Percentiles rank a stretch among this genome's conserved stretches.
phyloP scores from a whole-genome alignment of 2,888 invertebrate species.

The Patella caerulea region DNA sequence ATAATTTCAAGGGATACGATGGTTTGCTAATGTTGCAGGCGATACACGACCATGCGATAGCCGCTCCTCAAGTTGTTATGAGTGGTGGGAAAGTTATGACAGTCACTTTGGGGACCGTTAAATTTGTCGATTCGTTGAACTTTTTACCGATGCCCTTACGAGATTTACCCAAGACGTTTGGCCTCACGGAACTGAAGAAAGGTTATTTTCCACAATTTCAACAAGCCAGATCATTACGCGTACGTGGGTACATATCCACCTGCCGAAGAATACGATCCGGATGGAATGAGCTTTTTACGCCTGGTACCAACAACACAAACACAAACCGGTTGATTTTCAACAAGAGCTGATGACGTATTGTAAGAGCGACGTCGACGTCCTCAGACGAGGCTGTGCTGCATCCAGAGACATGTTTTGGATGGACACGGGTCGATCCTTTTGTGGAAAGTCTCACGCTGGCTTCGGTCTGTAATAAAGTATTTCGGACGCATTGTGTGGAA shows the following conservation, averaged over 20 bases:
- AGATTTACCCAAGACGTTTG: background rate
- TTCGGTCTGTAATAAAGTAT: background rate
- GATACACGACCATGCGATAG: too few relatives aligned
- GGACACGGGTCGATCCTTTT: background rate
- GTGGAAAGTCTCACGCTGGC: background rate
- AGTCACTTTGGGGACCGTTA: background rate
- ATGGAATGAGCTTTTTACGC: too few relatives aligned
- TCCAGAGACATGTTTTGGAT: background rate
- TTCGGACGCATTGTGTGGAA: background rate
- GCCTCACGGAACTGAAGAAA: constrained; percentile 3
- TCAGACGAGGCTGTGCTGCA: too few relatives aligned
- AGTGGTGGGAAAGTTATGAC: background rate
- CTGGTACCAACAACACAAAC: too few relatives aligned
- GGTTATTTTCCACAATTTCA: constrained; percentile 6
- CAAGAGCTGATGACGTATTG: too few relatives aligned
- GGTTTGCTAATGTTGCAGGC: too few relatives aligned
- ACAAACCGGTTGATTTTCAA: too few relatives aligned
- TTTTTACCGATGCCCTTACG: background rate
- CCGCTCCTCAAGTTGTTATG: background rate
- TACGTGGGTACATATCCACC: background rate
- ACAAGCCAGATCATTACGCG: background rate
- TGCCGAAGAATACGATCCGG: too few relatives aligned
- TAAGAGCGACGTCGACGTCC: too few relatives aligned
- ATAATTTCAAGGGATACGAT: too few relatives aligned
- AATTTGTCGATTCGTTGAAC: background rate